phyloP scores from a whole-genome alignment of 2,113 vertebrate genomes.

The Phalacrocorax aristotelis region DNA sequence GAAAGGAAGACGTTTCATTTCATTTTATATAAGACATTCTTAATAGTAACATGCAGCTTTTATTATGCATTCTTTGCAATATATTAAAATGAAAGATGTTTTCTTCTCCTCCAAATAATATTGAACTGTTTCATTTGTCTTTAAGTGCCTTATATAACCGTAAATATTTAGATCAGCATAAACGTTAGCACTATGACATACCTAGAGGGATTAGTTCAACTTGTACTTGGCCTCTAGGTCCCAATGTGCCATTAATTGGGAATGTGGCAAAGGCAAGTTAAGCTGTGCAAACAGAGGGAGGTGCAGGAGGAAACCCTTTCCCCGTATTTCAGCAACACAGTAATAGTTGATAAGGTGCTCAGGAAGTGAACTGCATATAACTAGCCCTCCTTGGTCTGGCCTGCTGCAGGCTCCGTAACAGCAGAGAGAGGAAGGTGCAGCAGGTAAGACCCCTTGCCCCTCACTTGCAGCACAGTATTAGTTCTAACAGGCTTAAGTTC shows the following conservation, averaged over 20 bases:
- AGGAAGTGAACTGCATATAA: not conserved
- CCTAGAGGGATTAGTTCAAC: not conserved
- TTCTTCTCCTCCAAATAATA: not conserved
- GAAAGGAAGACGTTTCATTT: constrained; percentile 21
- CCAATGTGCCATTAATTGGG: not conserved
- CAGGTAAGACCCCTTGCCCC: not conserved
- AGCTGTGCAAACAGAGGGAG: not conserved
- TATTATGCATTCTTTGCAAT: not conserved
- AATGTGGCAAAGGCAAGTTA: not conserved
- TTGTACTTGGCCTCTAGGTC: not conserved
- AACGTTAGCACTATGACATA: not conserved
- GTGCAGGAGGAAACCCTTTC: not conserved
- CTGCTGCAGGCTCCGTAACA: not conserved
- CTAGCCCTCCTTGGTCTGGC: not conserved
- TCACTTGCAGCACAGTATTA: not conserved
- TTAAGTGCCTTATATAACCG: not conserved
- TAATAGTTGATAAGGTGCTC: not conserved
- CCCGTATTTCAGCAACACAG: not conserved
- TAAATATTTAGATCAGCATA: not conserved
- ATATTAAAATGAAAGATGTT: not conserved
- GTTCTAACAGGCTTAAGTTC: not conserved
- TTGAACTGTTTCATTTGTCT: not conserved
- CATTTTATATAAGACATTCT: not conserved
- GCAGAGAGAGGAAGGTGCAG: not conserved
- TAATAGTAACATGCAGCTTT: not conserved